Percentiles rank a stretch among this genome's conserved stretches.
These are phyloP conservation scores for Rhodeus uyekii DNA, from an alignment of 2,797 vertebrate genomes.

Conservation along the genomic window DNA sequence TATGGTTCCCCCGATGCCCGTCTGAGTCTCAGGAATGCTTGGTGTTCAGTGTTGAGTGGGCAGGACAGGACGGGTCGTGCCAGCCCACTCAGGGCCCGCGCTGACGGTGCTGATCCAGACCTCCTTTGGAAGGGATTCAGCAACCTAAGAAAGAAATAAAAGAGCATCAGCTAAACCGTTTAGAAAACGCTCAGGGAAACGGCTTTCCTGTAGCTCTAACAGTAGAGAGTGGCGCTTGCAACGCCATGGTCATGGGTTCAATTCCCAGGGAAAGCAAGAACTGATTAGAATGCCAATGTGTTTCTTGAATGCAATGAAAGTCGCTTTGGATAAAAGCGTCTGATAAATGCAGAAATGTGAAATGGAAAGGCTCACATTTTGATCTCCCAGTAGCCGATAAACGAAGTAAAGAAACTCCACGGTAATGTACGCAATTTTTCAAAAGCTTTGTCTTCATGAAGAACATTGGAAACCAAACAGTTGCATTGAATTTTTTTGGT, in stretches of 20 bases:
- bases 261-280: no score
- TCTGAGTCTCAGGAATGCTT: background rate
- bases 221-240: no score
- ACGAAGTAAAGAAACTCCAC: background rate
- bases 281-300: no score
- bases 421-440: background rate
- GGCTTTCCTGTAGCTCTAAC: no score
- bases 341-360: no score
- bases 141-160: conserved; percentile 28
- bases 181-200: background rate
- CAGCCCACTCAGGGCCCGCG: conserved; percentile 51
- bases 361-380: background rate
- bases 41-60: background rate
- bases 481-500: background rate
- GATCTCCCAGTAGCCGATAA: background rate
- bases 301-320: no score
- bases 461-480: background rate
- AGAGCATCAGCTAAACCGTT: background rate
- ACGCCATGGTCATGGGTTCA: no score
- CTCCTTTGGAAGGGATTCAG: conserved; percentile 39
- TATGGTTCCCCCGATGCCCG: background rate
- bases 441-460: background rate
- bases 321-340: no score
- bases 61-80: conserved; percentile 12
- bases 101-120: conserved; percentile 43